These are phyloP conservation scores for Phrynocephalus guinanensis DNA, from an alignment of 2,797 vertebrate genomes.

Conservation along the genomic window DNA sequence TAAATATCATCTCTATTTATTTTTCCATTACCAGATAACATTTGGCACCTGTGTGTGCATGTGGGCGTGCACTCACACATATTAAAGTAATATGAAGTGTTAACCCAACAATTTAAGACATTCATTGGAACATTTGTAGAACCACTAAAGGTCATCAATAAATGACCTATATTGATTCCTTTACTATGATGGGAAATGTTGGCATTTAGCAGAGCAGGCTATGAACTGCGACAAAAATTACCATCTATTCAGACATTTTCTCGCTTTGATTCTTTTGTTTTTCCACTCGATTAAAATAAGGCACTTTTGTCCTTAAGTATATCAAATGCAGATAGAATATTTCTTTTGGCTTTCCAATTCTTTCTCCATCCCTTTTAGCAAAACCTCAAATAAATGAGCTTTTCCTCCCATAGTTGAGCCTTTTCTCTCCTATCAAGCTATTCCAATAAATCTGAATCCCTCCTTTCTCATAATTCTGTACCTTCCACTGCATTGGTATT, in stretches of 20 bases:
- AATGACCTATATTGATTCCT: background rate
- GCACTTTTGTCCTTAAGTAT: background rate
- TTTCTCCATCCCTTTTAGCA: background rate
- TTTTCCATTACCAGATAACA: background rate
- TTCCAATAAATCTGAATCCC: background rate
- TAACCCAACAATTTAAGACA: background rate
- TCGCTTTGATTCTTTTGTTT: background rate
- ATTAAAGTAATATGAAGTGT: background rate
- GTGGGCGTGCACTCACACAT: background rate
- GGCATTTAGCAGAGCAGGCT: background rate
- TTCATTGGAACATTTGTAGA: constrained; percentile 9
- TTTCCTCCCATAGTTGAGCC: background rate
- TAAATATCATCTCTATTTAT: constrained; percentile 1
- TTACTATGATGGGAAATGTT: constrained; percentile 2
- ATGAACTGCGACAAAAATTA: background rate
- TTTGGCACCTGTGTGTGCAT: background rate
- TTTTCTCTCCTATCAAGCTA: background rate
- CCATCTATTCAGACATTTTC: background rate
- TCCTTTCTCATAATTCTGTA: background rate
- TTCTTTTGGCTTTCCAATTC: background rate
- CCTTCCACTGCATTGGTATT: background rate
- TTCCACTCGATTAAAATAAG: background rate
- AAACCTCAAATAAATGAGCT: background rate
- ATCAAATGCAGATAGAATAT: background rate
- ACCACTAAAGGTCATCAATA: background rate